Conservation (phyloP, 2,113 vertebrate genomes). For the Chaetodon trifascialis region DNA sequence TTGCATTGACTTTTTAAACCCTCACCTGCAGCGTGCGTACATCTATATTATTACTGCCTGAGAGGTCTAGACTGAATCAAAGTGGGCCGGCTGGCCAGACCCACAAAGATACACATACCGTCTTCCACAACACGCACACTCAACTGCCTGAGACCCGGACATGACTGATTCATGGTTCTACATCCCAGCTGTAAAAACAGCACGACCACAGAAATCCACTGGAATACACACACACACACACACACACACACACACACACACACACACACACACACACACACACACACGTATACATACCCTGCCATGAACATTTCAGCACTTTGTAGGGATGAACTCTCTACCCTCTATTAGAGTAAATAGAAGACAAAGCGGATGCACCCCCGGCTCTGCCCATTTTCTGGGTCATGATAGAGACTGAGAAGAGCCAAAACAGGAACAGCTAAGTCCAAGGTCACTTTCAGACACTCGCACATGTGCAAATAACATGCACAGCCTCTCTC, state of each 20-base stretch:
- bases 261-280: slow-evolving; percentile 53
- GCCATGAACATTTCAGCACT: slow-evolving; percentile 27
- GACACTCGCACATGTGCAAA: neutral
- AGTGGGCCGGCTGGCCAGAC: slow-evolving; percentile 45
- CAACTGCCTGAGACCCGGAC: slow-evolving; percentile 50
- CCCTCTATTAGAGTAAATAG: slow-evolving; percentile 41
- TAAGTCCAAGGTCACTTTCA: slow-evolving; percentile 44
- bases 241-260: slow-evolving; percentile 33
- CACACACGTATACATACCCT: slow-evolving; percentile 7
- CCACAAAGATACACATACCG: slow-evolving; percentile 41
- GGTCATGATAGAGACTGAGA: slow-evolving; percentile 48
- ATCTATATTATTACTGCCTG: slow-evolving; percentile 43
- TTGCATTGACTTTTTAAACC: slow-evolving; percentile 42
- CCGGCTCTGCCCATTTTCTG: neutral
- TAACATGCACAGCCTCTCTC: neutral
- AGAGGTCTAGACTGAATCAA: slow-evolving; percentile 66
- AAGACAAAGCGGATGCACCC: slow-evolving; percentile 45
- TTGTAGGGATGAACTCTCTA: slow-evolving; percentile 48
- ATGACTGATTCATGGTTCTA: slow-evolving; percentile 65
- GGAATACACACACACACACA: slow-evolving; percentile 42
- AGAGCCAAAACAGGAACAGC: slow-evolving; percentile 62
- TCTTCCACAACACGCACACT: slow-evolving; percentile 52
- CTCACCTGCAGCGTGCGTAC: slow-evolving; percentile 53
- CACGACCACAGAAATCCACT: slow-evolving; percentile 47
- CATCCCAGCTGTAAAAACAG: slow-evolving; percentile 77